Base-by-base conservation (phyloP, 1,140 invertebrate species). In the Drosophila aff. region DNA sequence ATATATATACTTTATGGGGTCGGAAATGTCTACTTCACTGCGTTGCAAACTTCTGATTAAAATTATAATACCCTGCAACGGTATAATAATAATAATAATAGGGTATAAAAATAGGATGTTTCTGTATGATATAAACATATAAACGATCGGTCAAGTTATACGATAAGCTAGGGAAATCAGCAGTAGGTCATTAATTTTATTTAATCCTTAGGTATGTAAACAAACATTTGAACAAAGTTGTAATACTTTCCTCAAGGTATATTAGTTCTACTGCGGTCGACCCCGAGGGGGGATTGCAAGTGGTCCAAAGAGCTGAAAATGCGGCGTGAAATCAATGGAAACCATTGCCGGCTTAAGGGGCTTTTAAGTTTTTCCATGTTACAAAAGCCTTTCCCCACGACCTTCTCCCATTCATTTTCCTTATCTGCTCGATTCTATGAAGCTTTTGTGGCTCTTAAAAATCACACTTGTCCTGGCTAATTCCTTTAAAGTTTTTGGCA, bases 401-500 rank as follows among this genome's bases (percentile, higher is more conserved):
- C 31, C 55, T 40, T 18, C 31, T 50, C 23, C 72, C 57, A 75
- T 75, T 73, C 40, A 46, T 75, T 75, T 62, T 62, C 49, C 44
- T 50, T 72, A 73, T 73, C 55, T 71, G 40, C 38, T 52, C 31
- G 23, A 28, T 59, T 47, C 38, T 40, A 44, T 23, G 44, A 49
- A 72, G 69, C 53, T 40, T 60, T 73, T 41, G 36, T 44, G 53
- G 44, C 61, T 46, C 36, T 69, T 59, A 69, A 63, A 74, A 79
- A 74, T 64, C 62, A 46, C 73, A 66, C 61, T 55, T 69, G 69
- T 65, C 58, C 26, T 80, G 58, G 66, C 82, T 81, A 84, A 84
- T 77, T 81, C 52, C 47, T 71, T 75, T 84, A 52, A 74, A 81
- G 68, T 81, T 85, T 77, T 77, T 81, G 69, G 81, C 71, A 82